Conservation (phyloP, 2,888 invertebrate genomes). For the Trichogramma evanescens region DNA sequence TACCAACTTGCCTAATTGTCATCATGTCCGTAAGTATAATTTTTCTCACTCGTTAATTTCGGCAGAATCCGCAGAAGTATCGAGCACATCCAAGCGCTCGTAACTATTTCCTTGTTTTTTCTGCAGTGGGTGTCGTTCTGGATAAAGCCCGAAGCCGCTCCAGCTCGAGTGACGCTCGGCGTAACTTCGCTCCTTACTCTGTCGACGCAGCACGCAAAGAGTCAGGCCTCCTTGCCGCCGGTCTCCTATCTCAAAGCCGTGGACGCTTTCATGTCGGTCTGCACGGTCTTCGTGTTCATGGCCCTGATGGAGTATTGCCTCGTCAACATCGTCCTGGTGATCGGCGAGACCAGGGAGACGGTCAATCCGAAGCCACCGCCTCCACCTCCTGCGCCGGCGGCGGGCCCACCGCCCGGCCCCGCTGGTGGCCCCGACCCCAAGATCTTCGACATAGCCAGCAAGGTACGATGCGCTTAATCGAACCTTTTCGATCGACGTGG, state of each 20-base stretch:
- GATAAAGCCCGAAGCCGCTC: constrained; percentile 92
- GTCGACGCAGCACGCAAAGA: constrained; percentile 88
- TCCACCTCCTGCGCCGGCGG: constrained; percentile 56
- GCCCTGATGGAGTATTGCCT: constrained; percentile 88
- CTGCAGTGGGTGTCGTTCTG: constrained; percentile 87
- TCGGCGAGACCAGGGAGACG: constrained; percentile 60
- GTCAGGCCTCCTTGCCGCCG: constrained; percentile 85
- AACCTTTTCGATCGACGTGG: background rate
- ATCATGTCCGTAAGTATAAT: constrained; percentile 75
- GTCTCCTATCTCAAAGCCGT: constrained; percentile 91
- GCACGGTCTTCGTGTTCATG: constrained; percentile 90
- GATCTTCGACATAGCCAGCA: constrained; percentile 52
- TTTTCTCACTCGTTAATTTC: background rate
- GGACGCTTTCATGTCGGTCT: constrained; percentile 88
- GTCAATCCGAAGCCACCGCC: constrained; percentile 50
- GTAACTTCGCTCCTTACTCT: constrained; percentile 83
- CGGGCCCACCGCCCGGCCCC: constrained; percentile 49
- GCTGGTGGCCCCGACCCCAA: constrained; percentile 50
- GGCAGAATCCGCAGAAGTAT: background rate
- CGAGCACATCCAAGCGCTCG: background rate
- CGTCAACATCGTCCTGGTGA: constrained; percentile 69
- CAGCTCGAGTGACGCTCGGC: constrained; percentile 85
- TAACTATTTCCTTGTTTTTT: constrained; percentile 1
- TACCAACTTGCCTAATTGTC: constrained; percentile 88
- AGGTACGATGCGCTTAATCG: constrained; percentile 33